phyloP scores from a whole-genome alignment of 1,140 invertebrate genomes.

The Trichonephila clavipes region DNA sequence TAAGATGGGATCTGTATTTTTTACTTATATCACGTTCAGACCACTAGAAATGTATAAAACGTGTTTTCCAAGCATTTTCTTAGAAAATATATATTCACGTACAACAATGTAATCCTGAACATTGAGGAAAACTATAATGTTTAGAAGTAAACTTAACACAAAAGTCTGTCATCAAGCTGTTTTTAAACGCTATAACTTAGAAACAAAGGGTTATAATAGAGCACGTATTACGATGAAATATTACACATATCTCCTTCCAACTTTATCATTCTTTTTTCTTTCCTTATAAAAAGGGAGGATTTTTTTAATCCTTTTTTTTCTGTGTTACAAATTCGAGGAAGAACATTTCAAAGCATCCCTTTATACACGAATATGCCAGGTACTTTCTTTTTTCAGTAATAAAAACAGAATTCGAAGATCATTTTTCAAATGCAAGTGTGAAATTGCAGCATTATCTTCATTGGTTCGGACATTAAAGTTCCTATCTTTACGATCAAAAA shows the following conservation, averaged over 20 bases:
- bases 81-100: background rate
- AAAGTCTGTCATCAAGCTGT: background rate
- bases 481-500: conserved; percentile 60
- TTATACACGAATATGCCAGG: background rate
- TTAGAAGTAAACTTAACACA: background rate
- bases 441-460: conserved; percentile 56
- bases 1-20: background rate
- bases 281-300: background rate
- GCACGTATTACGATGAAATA: conserved; percentile 23
- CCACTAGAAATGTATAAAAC: background rate
- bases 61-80: background rate
- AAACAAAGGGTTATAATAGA: background rate
- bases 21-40: background rate
- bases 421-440: conserved; percentile 32
- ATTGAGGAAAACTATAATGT: background rate
- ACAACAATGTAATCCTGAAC: background rate
- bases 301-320: background rate
- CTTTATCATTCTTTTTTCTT: conserved; percentile 4
- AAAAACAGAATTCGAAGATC: conserved; percentile 55
- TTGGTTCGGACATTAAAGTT: conserved; percentile 47
- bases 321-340: background rate
- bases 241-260: background rate
- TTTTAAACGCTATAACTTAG: background rate
- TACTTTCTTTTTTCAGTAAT: conserved; percentile 40
- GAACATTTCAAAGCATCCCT: background rate